phyloP scores from a whole-genome alignment of 2,888 invertebrate genomes.

The Dryobota labecula region DNA sequence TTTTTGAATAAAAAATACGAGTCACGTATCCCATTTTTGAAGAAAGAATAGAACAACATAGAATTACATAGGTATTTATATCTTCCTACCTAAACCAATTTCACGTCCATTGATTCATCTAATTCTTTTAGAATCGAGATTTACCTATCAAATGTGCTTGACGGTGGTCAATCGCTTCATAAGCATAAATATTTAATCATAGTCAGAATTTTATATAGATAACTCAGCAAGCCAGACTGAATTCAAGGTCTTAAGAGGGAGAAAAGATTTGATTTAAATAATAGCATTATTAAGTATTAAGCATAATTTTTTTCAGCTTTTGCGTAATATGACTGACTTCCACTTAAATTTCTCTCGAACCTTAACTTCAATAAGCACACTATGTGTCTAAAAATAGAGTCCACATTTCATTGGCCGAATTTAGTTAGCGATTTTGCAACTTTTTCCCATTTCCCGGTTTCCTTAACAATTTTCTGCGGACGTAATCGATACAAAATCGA shows the following conservation, averaged over 20 bases:
- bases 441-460: conserved; percentile 58
- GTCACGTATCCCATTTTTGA: too few relatives aligned
- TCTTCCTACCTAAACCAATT: not conserved
- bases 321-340: conserved; percentile 14
- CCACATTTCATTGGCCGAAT: not conserved
- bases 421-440: conserved; percentile 16
- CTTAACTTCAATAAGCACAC: not conserved
- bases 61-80: too few relatives aligned
- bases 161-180: conserved; percentile 8
- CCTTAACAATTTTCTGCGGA: conserved; percentile 53
- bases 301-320: too few relatives aligned
- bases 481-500: conserved; percentile 60
- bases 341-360: conserved; percentile 12
- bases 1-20: too few relatives aligned
- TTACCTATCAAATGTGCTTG: conserved; percentile 16
- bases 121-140: not conserved
- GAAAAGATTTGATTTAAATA: conserved; percentile 19
- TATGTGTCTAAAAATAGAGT: not conserved
- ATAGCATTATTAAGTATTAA: not conserved
- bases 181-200: conserved; percentile 21
- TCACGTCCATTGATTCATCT: not conserved
- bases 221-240: not conserved
- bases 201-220: conserved; percentile 13
- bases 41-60: too few relatives aligned
- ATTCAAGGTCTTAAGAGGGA: conserved; percentile 40